Evolutionary conservation across 2,113 vertebrate genomes (phyloP).

Genomic region (Dendrocopos noguchii): DNA sequence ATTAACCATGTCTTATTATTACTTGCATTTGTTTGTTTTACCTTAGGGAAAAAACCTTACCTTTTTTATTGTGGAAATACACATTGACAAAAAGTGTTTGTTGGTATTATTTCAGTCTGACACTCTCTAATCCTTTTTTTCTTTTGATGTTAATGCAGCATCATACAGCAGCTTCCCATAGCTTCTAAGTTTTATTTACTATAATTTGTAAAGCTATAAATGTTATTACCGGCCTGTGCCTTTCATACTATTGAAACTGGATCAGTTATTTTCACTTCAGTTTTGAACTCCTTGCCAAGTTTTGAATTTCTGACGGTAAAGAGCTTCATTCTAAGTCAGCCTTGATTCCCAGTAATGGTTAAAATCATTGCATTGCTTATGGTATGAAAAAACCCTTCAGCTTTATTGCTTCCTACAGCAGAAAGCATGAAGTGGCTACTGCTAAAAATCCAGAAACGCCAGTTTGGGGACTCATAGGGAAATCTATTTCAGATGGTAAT

Average conservation of each 20-base stretch:
- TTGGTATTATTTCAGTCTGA: not conserved
- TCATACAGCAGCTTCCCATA: not conserved
- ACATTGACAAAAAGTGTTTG: not conserved
- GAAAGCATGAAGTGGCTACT: not conserved
- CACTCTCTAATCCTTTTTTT: not conserved
- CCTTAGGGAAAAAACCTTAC: not conserved
- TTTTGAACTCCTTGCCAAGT: not conserved
- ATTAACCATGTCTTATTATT: not conserved
- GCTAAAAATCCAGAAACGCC: conserved; percentile 6
- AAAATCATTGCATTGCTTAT: not conserved
- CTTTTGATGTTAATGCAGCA: not conserved
- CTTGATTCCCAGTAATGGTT: not conserved
- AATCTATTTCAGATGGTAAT: not conserved
- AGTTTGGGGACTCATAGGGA: not conserved
- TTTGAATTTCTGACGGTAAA: not conserved
- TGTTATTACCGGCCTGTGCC: conserved; percentile 22
- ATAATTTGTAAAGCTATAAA: conserved; percentile 29
- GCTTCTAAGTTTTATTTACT: conserved; percentile 9
- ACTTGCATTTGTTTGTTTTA: not conserved
- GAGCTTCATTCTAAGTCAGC: not conserved
- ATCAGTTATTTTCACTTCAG: conserved; percentile 26
- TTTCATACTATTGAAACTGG: not conserved
- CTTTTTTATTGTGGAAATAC: not conserved
- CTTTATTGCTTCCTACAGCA: not conserved
- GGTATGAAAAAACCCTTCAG: not conserved